Evolutionary conservation across 2,888 invertebrate genomes (phyloP), one percentile per base, ranked within the genome.

Genomic region (Syritta pipiens): DNA sequence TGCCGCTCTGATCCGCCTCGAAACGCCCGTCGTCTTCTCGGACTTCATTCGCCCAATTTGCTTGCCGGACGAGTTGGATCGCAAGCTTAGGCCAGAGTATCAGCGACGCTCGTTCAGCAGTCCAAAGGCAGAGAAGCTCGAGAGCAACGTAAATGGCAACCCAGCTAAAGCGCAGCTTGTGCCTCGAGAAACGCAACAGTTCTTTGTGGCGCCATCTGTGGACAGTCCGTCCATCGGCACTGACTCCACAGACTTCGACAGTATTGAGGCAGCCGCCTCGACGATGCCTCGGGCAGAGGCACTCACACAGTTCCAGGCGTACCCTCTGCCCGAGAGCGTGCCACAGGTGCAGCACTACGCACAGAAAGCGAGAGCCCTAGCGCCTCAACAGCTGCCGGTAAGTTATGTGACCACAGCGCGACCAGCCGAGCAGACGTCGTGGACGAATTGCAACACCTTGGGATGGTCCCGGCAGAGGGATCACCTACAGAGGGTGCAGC

Each of bases 401-500:
- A 81, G 51, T 20, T 83, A 81, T 59, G 69, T 83, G 35, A 81
- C 82, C 19, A 81, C 82, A 42, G 20, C 76, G 9, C 65, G 81
- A 4, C 59, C 82, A 1, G 22, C 48, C 4, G 84, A 83, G 12
- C 81, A 57, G 17, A 42, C 81, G 4, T 32, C 72, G 2, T 89
- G 90, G 84, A 88, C 91, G 4, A 91, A 93, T 79, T 96, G 96
- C 86, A 95, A 95, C 84, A 94, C 96, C 0, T 90, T 96, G 24
- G 96, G 96, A 10, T 96, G 96, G 96, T 94, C 94, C 0, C 91
- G 94, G 83, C 95, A 94, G 85, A 91, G 95, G 75, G 96, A 96
- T 84, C 93, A 95, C 85, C 87, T 96, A 83, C 95, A 96, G 86
- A 90, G 96, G 72, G 93, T 96, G 3, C 95, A 96, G 85, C 90